Conservation (phyloP, 2,888 invertebrate genomes). For the Mythimna impura region DNA sequence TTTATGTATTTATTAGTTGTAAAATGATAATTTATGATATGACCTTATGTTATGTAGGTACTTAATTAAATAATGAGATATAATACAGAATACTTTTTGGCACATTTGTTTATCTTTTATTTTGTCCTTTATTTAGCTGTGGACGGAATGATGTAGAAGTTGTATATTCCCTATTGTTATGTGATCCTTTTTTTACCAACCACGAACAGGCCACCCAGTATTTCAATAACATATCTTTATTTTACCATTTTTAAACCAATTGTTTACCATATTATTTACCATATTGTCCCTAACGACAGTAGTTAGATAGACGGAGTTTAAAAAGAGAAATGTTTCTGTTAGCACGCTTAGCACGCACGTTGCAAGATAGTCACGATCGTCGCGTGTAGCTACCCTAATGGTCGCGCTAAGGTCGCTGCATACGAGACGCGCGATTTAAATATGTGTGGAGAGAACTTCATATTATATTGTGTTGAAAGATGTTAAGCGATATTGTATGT, state of each 20-base stretch:
- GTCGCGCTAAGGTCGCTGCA: slow-evolving; percentile 55
- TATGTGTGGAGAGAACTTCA: slow-evolving; percentile 12
- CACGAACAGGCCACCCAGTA: slow-evolving; percentile 30
- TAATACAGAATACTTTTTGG: not conserved
- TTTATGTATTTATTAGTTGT: too few relatives aligned
- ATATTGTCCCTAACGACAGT: slow-evolving; percentile 50
- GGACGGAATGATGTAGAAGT: not conserved
- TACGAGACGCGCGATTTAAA: slow-evolving; percentile 42
- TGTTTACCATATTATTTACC: slow-evolving; percentile 51
- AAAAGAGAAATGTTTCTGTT: slow-evolving; percentile 61
- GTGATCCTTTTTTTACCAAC: not conserved
- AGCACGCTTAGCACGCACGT: slow-evolving; percentile 64
- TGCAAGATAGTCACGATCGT: slow-evolving; percentile 68
- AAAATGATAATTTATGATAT: too few relatives aligned
- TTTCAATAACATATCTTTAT: slow-evolving; percentile 26
- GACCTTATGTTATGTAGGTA: too few relatives aligned
- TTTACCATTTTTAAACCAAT: slow-evolving; percentile 32
- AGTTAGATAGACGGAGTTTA: slow-evolving; percentile 49
- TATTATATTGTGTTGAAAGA: slow-evolving; percentile 11
- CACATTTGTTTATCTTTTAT: not conserved
- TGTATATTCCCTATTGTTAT: not conserved
- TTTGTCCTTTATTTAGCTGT: not conserved
- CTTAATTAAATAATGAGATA: too few relatives aligned
- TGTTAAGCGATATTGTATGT: slow-evolving; percentile 15
- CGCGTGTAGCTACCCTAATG: slow-evolving; percentile 64